Percentiles rank a stretch among this genome's conserved stretches.
phyloP scores from a whole-genome alignment of 2,888 invertebrate genomes.

The Caenorhabditis zanzibari region DNA sequence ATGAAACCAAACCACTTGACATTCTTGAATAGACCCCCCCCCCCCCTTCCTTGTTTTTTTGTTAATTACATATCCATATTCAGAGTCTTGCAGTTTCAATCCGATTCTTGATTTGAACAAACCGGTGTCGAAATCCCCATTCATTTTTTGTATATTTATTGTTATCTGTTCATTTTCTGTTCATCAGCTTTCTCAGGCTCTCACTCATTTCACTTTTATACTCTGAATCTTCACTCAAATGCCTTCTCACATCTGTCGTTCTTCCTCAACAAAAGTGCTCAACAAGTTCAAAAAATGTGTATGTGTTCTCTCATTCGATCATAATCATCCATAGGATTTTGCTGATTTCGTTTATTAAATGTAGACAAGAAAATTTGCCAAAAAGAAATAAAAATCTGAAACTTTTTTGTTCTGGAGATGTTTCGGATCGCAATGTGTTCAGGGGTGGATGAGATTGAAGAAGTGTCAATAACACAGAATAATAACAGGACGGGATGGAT shows the following conservation, averaged over 20 bases:
- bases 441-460: background rate
- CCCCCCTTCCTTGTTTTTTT: background rate
- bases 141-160: constrained; percentile 63
- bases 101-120: constrained; percentile 49
- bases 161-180: constrained; percentile 48
- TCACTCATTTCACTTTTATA: constrained; percentile 55
- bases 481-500: constrained; percentile 17
- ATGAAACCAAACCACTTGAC: constrained; percentile 61
- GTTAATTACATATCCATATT: constrained; percentile 30
- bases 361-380: constrained; percentile 41
- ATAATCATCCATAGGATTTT: constrained; percentile 46
- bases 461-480: constrained; percentile 41
- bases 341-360: constrained; percentile 28
- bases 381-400: constrained; percentile 39
- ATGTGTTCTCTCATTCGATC: constrained; percentile 47
- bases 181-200: constrained; percentile 52
- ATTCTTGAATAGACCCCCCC: constrained; percentile 52
- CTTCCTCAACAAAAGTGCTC: constrained; percentile 53
- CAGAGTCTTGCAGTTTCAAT: constrained; percentile 63
- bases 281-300: constrained; percentile 63
- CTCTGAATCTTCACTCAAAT: constrained; percentile 37
- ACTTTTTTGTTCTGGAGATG: constrained; percentile 22
- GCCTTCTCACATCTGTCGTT: constrained; percentile 25
- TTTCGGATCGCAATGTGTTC: constrained; percentile 10
- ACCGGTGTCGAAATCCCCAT: constrained; percentile 54